Percentiles rank a stretch among this genome's conserved stretches.
phyloP scores from a whole-genome alignment of 92 coral and sea anemone species.

The Metridium senile region DNA sequence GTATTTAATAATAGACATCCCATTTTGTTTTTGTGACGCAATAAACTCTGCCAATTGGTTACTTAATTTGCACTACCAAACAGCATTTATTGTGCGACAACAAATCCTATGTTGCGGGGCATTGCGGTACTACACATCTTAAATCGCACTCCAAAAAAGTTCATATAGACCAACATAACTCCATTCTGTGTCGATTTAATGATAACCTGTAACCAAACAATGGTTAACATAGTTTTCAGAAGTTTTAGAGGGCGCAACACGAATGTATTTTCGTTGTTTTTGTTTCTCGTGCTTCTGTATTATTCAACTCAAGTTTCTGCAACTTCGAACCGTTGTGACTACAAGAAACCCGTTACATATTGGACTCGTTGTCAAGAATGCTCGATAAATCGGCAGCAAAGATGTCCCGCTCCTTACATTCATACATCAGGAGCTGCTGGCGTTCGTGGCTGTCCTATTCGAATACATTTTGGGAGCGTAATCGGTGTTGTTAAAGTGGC shows the following conservation, averaged over 20 bases:
- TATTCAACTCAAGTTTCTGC: constrained; percentile 3
- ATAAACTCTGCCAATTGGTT: neutral
- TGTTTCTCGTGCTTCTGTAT: neutral
- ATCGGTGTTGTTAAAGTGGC: constrained; percentile 43
- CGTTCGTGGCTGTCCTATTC: constrained; percentile 49
- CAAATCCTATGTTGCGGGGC: neutral
- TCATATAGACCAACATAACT: too few species aligned
- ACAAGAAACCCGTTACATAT: neutral
- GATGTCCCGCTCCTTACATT: constrained; percentile 54
- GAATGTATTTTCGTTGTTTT: neutral
- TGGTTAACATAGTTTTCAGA: neutral
- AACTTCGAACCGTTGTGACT: constrained; percentile 26
- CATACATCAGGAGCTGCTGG: constrained; percentile 45
- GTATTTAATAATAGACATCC: neutral
- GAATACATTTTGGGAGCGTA: constrained; percentile 41
- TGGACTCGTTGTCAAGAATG: constrained; percentile 68
- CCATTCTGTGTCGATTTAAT: too few species aligned
- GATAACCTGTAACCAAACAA: neutral
- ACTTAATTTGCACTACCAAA: neutral
- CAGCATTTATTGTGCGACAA: neutral
- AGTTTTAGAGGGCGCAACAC: neutral
- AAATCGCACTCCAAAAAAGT: too few species aligned
- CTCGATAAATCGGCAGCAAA: constrained; percentile 42
- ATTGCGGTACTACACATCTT: too few species aligned
- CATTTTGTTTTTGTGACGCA: neutral